These are phyloP conservation scores for Diogma glabrata DNA, from an alignment of 2,888 invertebrate species.

Conservation along the genomic window DNA sequence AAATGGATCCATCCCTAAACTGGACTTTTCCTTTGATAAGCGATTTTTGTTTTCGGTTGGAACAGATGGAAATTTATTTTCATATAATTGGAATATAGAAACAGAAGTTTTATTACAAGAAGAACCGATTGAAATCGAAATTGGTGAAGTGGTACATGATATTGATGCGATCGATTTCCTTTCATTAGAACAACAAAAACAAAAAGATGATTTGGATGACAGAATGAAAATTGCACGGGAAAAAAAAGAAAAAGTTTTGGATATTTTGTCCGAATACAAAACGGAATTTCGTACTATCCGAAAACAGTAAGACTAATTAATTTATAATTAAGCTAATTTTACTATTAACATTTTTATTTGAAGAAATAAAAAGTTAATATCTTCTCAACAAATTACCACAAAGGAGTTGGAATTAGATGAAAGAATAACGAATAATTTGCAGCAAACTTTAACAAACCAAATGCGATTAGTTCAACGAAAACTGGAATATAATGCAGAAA, in stretches of 20 bases:
- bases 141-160: slow-evolving; percentile 20
- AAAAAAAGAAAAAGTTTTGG: slow-evolving; percentile 47
- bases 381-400: slow-evolving; percentile 44
- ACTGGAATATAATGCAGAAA: slow-evolving; percentile 57
- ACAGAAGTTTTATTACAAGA: slow-evolving; percentile 5
- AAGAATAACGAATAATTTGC: slow-evolving; percentile 50
- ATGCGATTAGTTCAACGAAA: slow-evolving; percentile 51
- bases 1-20: slow-evolving; percentile 51
- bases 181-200: slow-evolving; percentile 52
- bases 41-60: slow-evolving; percentile 50
- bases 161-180: slow-evolving; percentile 27
- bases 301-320: slow-evolving; percentile 3
- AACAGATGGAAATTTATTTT: slow-evolving; percentile 65
- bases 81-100: slow-evolving; percentile 43
- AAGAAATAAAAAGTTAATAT: slow-evolving; percentile 45
- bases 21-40: slow-evolving; percentile 49
- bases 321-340: slow-evolving; percentile 18
- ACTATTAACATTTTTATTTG: background rate
- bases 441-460: slow-evolving; percentile 45
- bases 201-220: slow-evolving; percentile 52
- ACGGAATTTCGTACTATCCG: slow-evolving; percentile 46
- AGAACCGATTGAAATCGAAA: background rate
- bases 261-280: slow-evolving; percentile 42
- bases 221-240: slow-evolving; percentile 49
- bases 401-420: slow-evolving; percentile 55